phyloP scores from a whole-genome alignment of 1,140 invertebrate species.

The Drosophila mojavensis region DNA sequence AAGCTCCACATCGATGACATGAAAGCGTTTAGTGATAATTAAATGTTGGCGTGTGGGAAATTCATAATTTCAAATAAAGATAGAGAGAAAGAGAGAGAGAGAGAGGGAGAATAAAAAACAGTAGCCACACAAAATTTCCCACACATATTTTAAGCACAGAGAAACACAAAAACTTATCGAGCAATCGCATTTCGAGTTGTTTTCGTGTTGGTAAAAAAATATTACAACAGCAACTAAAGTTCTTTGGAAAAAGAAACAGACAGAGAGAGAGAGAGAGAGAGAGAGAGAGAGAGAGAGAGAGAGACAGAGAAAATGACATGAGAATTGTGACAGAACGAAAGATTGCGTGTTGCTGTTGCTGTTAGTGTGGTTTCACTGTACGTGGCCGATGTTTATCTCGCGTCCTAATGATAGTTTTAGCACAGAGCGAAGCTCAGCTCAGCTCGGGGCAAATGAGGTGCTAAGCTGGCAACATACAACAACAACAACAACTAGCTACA shows the following conservation, averaged over 20 bases:
- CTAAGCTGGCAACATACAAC: conserved; percentile 50
- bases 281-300: neutral
- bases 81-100: neutral
- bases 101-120: conserved; percentile 15
- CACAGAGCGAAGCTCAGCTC: conserved; percentile 1
- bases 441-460: conserved; percentile 57
- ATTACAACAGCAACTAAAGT: conserved; percentile 23
- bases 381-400: conserved; percentile 38
- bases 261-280: neutral
- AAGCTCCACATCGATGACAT: conserved; percentile 59
- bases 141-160: conserved; percentile 1
- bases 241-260: conserved; percentile 14
- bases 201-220: conserved; percentile 7
- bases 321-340: conserved; percentile 42
- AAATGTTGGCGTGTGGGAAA: conserved; percentile 72
- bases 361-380: conserved; percentile 31
- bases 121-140: conserved; percentile 47
- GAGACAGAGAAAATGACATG: conserved; percentile 34
- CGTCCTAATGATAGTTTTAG: conserved; percentile 37
- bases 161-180: conserved; percentile 28
- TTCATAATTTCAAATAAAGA: conserved; percentile 54
- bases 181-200: conserved; percentile 27
- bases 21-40: conserved; percentile 70
- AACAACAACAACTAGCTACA: neutral
- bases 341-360: conserved; percentile 37